These are phyloP conservation scores for Sceloporus undulatus DNA, from an alignment of 2,113 vertebrate species.

Conservation along the genomic window DNA sequence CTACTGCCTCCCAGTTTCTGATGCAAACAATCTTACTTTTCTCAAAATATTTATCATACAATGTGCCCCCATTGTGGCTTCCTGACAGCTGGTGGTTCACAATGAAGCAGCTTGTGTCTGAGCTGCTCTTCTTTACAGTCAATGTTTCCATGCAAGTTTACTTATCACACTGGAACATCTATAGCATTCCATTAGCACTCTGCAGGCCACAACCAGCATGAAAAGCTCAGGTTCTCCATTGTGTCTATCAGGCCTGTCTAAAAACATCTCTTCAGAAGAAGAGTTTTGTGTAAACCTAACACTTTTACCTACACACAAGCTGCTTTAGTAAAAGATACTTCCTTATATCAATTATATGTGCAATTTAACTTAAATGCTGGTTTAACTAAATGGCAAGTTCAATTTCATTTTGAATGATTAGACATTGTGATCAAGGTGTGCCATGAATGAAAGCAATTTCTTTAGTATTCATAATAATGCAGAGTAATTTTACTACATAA, in stretches of 20 bases:
- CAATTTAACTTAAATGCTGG: neutral
- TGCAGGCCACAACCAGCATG: neutral
- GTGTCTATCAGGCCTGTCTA: neutral
- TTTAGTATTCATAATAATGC: neutral
- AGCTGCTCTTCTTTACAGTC: neutral
- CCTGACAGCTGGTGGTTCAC: neutral
- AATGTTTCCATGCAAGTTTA: neutral
- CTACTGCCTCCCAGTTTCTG: neutral
- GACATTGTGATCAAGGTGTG: neutral
- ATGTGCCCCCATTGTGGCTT: neutral
- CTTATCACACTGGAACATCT: neutral
- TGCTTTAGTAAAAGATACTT: neutral
- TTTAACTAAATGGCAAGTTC: neutral
- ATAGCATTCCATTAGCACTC: neutral
- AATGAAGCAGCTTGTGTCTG: too few relatives aligned
- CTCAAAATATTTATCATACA: neutral
- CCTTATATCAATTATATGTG: neutral
- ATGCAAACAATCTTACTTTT: neutral
- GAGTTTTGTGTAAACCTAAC: neutral
- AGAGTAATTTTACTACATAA: neutral
- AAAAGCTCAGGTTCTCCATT: neutral
- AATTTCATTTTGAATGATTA: neutral
- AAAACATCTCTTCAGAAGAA: neutral
- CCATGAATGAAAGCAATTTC: neutral
- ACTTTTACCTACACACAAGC: neutral